These are phyloP conservation scores for Zaprionus davidi DNA, from an alignment of 1,140 invertebrate genomes.

Conservation along the genomic window DNA sequence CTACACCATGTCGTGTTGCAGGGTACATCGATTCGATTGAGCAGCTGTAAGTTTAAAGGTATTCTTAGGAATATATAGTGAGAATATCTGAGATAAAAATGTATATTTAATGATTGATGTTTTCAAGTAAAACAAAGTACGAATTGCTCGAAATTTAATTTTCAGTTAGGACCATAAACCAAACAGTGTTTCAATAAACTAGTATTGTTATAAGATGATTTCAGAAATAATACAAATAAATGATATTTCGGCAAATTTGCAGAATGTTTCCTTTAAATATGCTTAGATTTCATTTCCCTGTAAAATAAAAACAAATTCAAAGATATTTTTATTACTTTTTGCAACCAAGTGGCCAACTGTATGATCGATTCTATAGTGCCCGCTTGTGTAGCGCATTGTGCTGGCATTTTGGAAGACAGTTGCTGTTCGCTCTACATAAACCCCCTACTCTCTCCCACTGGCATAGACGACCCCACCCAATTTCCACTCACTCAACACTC, in stretches of 20 bases:
- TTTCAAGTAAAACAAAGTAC: background rate
- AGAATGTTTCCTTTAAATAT: no score
- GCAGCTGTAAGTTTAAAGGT: no score
- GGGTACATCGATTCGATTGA: conserved; percentile 8
- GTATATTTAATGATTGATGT: background rate
- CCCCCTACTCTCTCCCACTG: background rate
- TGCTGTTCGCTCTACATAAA: conserved; percentile 26
- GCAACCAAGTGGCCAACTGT: background rate
- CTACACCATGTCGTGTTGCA: conserved; percentile 3
- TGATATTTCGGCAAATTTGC: no score
- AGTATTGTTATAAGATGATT: no score
- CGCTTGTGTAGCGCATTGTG: conserved; percentile 17
- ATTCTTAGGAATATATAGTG: no score
- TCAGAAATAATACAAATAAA: no score
- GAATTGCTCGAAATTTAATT: no score
- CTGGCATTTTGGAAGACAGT: conserved; percentile 34
- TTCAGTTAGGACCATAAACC: no score
- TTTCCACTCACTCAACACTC: conserved; percentile 46
- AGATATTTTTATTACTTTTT: background rate
- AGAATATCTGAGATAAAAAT: no score
- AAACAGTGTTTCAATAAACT: no score
- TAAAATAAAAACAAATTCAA: no score
- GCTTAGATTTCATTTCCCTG: no score
- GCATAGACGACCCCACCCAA: conserved; percentile 30
- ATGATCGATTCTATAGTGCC: background rate